Evolutionary conservation across 2,888 invertebrate species (phyloP).

Genomic region (Drosophila pseudotalamancana): DNA sequence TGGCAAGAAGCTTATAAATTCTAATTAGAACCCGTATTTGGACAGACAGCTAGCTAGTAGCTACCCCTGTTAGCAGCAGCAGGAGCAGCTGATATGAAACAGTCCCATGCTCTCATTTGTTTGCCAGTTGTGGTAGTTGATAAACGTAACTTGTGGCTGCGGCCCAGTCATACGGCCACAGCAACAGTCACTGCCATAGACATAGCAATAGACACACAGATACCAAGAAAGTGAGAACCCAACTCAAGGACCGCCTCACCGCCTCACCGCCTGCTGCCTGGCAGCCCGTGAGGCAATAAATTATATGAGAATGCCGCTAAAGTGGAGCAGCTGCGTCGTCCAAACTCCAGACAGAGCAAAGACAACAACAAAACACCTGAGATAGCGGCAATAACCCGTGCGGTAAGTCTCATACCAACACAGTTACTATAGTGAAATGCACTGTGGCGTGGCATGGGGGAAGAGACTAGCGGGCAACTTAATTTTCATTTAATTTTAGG

Average conservation of each 20-base stretch:
- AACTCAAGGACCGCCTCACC: conserved; percentile 53
- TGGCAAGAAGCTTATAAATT: conserved; percentile 64
- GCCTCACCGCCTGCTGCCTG: conserved; percentile 46
- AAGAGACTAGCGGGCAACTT: conserved; percentile 26
- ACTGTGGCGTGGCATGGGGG: conserved; percentile 25
- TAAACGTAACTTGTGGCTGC: conserved; percentile 76
- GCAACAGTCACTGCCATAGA: conserved; percentile 22
- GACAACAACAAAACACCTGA: conserved; percentile 43
- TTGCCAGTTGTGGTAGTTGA: conserved; percentile 71
- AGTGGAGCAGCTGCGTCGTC: conserved; percentile 76
- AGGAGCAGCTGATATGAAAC: conserved; percentile 6
- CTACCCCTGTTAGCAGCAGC: not conserved
- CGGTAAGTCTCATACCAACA: conserved; percentile 65
- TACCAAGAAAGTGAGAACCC: conserved; percentile 25
- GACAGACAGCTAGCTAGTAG: conserved; percentile 33
- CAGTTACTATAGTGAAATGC: conserved; percentile 36
- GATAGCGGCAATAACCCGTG: conserved; percentile 45
- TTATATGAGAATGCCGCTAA: conserved; percentile 80
- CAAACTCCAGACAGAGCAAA: conserved; percentile 42
- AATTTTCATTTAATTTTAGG: conserved; percentile 66
- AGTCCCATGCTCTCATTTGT: conserved; percentile 34
- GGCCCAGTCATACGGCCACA: conserved; percentile 55
- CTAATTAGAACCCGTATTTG: conserved; percentile 69
- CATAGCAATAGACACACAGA: conserved; percentile 7
- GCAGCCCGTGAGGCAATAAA: conserved; percentile 66